phyloP scores from a whole-genome alignment of 2,797 vertebrate genomes.

The Orientallactaga sibirica region DNA sequence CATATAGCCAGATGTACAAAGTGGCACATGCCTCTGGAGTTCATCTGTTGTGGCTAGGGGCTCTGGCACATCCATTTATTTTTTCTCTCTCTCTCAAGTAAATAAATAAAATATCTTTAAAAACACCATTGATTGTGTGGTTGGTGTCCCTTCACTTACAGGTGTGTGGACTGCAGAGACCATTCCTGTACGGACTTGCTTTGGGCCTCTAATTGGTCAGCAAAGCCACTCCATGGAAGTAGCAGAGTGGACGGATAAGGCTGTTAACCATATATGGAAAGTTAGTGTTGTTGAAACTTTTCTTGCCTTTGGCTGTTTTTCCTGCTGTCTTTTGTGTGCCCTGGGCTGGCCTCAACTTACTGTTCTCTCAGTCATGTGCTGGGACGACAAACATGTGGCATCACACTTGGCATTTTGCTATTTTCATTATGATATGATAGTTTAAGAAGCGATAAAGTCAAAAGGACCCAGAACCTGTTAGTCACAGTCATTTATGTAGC shows the following conservation, averaged over 20 bases:
- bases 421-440: background rate
- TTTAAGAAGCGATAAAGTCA: slow-evolving; percentile 24
- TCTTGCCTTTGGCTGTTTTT: slow-evolving; percentile 23
- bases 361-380: background rate
- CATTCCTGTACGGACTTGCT: slow-evolving; percentile 96
- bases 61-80: too few relatives aligned
- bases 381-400: background rate
- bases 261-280: slow-evolving; percentile 97
- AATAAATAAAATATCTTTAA: too few relatives aligned
- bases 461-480: background rate
- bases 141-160: slow-evolving; percentile 82
- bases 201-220: slow-evolving; percentile 97
- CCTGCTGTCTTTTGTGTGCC: background rate
- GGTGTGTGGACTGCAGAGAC: slow-evolving; percentile 96
- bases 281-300: slow-evolving; percentile 86
- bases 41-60: too few relatives aligned
- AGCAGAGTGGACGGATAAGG: slow-evolving; percentile 97
- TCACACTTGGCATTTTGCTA: background rate
- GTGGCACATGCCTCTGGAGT: too few relatives aligned
- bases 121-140: slow-evolving; percentile 71
- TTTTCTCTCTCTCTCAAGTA: too few relatives aligned
- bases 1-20: too few relatives aligned
- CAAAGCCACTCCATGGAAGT: slow-evolving; percentile 97
- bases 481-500: background rate
- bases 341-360: background rate